Percentiles rank a stretch among this genome's conserved stretches.
phyloP scores from a whole-genome alignment of 2,113 vertebrate genomes.

The Limnothrissa miodon region DNA sequence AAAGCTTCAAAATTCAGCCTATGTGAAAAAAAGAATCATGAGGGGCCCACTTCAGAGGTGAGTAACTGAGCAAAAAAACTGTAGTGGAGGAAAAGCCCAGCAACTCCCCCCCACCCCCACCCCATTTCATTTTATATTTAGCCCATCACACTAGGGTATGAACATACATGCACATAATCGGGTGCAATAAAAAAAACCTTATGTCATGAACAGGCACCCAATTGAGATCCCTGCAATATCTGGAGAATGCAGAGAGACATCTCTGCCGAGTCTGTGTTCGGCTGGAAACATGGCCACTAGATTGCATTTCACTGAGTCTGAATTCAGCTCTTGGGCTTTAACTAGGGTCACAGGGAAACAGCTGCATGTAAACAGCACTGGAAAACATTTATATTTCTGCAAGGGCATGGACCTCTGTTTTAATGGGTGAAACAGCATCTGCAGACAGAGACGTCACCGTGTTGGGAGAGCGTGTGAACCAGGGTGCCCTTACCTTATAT shows the following conservation, averaged over 20 bases:
- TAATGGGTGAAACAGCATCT: not conserved
- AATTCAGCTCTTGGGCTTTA: not conserved
- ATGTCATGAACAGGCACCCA: constrained; percentile 22
- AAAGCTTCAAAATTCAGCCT: not conserved
- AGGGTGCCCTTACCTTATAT: constrained; percentile 81
- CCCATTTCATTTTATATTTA: not conserved
- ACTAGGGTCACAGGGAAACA: constrained; percentile 30
- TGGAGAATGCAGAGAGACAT: constrained; percentile 39
- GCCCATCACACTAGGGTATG: not conserved
- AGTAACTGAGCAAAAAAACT: not conserved
- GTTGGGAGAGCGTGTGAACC: not conserved
- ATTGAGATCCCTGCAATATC: constrained; percentile 54
- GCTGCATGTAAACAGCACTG: not conserved
- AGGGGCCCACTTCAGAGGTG: not conserved
- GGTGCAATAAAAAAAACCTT: not conserved
- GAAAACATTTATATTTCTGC: constrained; percentile 28
- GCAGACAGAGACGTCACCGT: not conserved
- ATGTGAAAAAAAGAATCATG: not conserved
- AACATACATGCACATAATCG: not conserved
- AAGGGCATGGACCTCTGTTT: not conserved
- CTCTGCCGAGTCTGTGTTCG: not conserved
- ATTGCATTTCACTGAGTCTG: constrained; percentile 40
- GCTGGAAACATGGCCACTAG: not conserved
- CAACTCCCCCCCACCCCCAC: not conserved
- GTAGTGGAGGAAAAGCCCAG: not conserved